Conservation (phyloP, 64 coral and sea anemone species). For the Porites australiensis region DNA sequence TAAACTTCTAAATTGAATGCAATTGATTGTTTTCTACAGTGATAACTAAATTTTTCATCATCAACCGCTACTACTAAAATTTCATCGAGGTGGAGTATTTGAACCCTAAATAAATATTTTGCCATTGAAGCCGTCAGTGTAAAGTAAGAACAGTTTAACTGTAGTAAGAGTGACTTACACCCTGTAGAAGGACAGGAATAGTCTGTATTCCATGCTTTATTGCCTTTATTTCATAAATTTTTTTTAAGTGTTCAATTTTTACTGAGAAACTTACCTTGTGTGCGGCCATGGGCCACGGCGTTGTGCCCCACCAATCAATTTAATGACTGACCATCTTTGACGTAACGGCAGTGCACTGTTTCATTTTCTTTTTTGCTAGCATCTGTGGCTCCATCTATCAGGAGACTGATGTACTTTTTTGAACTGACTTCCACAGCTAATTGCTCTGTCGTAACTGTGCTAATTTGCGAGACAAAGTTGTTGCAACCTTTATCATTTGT, state of each 20-base stretch:
- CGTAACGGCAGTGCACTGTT: not conserved
- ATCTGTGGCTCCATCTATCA: too few species aligned
- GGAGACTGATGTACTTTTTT: too few species aligned
- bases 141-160: not conserved
- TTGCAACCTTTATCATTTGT: too few species aligned
- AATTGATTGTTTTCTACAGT: not conserved
- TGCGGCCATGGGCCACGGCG: constrained; percentile 8
- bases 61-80: not conserved
- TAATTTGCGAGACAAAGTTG: too few species aligned
- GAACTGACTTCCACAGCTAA: too few species aligned
- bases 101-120: not conserved
- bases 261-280: not conserved
- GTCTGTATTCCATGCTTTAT: constrained; percentile 7
- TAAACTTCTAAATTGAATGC: constrained; percentile 9
- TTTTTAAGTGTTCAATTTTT: constrained; percentile 37
- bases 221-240: constrained; percentile 15
- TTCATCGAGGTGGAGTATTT: not conserved
- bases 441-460: too few species aligned
- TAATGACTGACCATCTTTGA: constrained; percentile 45
- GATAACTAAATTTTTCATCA: not conserved
- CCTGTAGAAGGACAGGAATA: not conserved
- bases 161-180: not conserved
- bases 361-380: too few species aligned
- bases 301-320: constrained; percentile 56
- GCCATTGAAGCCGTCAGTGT: not conserved